A percentile compares a stretch with the other conserved stretches of the same genome.
Evolutionary conservation across 2,797 vertebrate species (phyloP).

Genomic region (Spinibarbus caldwelli): DNA sequence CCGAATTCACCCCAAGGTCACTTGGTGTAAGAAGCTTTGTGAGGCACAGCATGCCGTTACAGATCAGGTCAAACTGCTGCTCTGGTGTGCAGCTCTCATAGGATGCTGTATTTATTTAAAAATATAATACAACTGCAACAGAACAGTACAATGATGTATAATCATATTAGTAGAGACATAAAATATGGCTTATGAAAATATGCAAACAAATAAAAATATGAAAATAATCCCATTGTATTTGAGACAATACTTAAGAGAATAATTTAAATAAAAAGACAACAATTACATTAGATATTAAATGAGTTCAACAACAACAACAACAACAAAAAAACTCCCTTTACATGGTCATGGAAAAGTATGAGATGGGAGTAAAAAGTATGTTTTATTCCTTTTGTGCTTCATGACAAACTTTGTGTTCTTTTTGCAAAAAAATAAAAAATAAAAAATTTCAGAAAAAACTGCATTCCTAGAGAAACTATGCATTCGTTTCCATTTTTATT

Average conservation of each 20-base stretch:
- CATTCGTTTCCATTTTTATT: neutral
- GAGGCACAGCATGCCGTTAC: neutral
- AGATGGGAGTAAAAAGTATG: neutral
- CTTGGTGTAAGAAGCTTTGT: slow-evolving; percentile 34
- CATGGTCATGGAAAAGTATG: neutral
- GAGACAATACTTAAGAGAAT: neutral
- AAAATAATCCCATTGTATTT: neutral
- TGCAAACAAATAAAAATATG: neutral
- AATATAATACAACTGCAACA: neutral
- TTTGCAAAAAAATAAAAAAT: too few species aligned
- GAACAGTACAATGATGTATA: neutral
- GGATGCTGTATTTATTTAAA: neutral
- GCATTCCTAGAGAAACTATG: neutral
- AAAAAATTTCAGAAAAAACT: neutral
- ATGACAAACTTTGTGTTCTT: neutral
- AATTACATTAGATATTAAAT: neutral
- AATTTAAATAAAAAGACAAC: neutral
- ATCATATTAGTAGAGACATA: neutral
- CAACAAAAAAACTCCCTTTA: neutral
- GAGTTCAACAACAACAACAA: too few species aligned
- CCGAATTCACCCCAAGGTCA: slow-evolving; percentile 37
- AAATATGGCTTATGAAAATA: neutral
- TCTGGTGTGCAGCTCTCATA: neutral
- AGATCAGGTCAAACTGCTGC: slow-evolving; percentile 5
- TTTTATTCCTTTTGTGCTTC: too few species aligned